Percentiles rank a stretch among this genome's conserved stretches.
phyloP scores from a whole-genome alignment of 2,113 vertebrate species.

The Danionella cerebrum region DNA sequence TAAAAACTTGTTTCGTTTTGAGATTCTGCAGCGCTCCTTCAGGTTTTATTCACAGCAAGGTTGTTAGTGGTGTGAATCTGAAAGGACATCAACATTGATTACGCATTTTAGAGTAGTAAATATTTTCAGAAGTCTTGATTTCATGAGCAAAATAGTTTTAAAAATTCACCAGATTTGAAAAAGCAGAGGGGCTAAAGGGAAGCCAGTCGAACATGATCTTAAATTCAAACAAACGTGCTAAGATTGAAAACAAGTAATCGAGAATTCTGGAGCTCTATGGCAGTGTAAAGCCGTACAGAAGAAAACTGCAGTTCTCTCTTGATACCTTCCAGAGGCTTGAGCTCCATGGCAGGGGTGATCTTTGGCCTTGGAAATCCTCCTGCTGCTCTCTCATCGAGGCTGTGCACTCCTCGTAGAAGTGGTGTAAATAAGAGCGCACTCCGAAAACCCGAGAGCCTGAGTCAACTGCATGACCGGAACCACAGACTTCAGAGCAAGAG shows the following conservation, averaged over 20 bases:
- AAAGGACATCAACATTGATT: neutral
- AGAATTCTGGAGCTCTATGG: neutral
- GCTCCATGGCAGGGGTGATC: slow-evolving; percentile 79
- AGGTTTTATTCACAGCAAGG: too few species aligned
- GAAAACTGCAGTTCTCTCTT: neutral
- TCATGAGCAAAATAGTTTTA: neutral
- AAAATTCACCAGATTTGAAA: neutral
- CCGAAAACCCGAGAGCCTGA: slow-evolving; percentile 72
- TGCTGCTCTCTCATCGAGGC: slow-evolving; percentile 85
- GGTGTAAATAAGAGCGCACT: slow-evolving; percentile 93
- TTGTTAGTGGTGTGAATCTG: neutral
- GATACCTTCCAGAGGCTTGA: slow-evolving; percentile 87
- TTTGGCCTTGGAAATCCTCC: slow-evolving; percentile 81
- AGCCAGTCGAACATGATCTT: neutral
- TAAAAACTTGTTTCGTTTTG: too few species aligned
- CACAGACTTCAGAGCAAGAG: slow-evolving; percentile 73
- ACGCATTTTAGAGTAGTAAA: neutral
- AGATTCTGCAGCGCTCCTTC: too few species aligned
- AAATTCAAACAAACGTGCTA: neutral
- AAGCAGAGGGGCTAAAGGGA: neutral
- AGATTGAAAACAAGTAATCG: neutral
- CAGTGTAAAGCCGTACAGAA: neutral
- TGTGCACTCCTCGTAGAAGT: slow-evolving; percentile 95
- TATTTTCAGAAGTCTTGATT: neutral
- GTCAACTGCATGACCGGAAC: slow-evolving; percentile 58